Percentiles rank a stretch among this genome's conserved stretches.
phyloP scores from a whole-genome alignment of 2,888 invertebrate genomes.

The Drosophila kokeensis region DNA sequence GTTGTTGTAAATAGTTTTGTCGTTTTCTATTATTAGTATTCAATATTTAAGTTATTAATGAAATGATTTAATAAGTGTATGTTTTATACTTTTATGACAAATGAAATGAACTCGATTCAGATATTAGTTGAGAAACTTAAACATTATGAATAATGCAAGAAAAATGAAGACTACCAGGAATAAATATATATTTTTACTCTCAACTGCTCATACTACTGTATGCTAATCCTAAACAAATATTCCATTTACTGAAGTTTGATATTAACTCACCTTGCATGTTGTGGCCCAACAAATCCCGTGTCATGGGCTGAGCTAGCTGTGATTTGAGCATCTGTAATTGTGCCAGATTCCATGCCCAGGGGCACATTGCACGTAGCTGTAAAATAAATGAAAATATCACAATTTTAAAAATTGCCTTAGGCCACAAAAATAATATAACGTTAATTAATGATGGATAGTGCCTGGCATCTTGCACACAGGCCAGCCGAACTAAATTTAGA shows the following conservation, averaged over 20 bases:
- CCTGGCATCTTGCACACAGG: conserved; percentile 9
- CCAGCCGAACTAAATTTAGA: conserved; percentile 53
- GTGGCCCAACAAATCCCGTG: conserved; percentile 92
- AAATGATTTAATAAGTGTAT: background rate
- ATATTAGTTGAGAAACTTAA: background rate
- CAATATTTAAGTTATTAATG: background rate
- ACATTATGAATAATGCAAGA: background rate
- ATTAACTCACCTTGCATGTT: conserved; percentile 90
- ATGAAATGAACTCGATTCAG: background rate
- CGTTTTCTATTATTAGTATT: background rate
- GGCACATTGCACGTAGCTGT: conserved; percentile 90
- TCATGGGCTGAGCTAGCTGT: conserved; percentile 93
- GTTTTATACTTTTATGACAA: background rate
- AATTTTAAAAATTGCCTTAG: conserved; percentile 15
- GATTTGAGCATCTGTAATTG: conserved; percentile 91
- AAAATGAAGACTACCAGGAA: background rate
- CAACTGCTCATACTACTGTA: background rate
- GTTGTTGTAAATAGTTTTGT: background rate
- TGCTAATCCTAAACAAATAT: background rate
- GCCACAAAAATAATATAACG: conserved; percentile 17
- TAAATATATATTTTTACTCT: background rate
- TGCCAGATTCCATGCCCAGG: conserved; percentile 93
- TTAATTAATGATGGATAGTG: conserved; percentile 59
- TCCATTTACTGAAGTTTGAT: background rate
- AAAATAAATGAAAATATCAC: conserved; percentile 63